Evolutionary conservation across 1,140 invertebrate species (phyloP).

Genomic region (Bombus superbus): DNA sequence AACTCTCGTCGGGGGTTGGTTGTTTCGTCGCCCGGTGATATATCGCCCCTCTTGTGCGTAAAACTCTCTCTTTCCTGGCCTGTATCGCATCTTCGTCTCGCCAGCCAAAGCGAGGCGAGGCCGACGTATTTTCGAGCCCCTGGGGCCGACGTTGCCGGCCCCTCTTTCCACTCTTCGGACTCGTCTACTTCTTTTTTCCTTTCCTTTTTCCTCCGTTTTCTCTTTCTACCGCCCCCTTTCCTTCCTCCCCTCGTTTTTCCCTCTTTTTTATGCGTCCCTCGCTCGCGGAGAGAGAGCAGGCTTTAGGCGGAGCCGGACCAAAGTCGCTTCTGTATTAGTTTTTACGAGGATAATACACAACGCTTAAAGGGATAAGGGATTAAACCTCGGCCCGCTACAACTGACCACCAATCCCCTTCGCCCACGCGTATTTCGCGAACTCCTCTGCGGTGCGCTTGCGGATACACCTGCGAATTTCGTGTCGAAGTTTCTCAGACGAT

Average conservation of each 20-base stretch:
- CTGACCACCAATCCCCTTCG: slow-evolving; percentile 73
- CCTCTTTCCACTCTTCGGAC: slow-evolving; percentile 46
- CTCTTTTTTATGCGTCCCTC: slow-evolving; percentile 60
- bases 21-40: slow-evolving; percentile 79
- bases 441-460: background rate
- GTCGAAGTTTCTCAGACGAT: background rate
- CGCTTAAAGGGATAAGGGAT: slow-evolving; percentile 83
- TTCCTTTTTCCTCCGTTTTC: background rate
- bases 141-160: slow-evolving; percentile 54
- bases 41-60: slow-evolving; percentile 73
- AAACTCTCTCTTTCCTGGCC: slow-evolving; percentile 44
- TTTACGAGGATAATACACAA: slow-evolving; percentile 83
- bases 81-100: slow-evolving; percentile 38
- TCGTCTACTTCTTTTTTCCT: slow-evolving; percentile 60
- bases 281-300: slow-evolving; percentile 66
- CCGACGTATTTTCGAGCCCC: slow-evolving; percentile 71
- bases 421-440: slow-evolving; percentile 43
- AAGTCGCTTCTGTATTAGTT: slow-evolving; percentile 79
- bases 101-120: slow-evolving; percentile 43
- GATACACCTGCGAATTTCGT: background rate
- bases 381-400: slow-evolving; percentile 73
- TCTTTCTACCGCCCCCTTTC: slow-evolving; percentile 48
- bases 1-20: slow-evolving; percentile 77
- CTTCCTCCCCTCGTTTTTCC: slow-evolving; percentile 47
- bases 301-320: slow-evolving; percentile 73